Evolutionary conservation across 1,140 invertebrate genomes (phyloP).

Genomic region (Ptiloglossa arizonensis): DNA sequence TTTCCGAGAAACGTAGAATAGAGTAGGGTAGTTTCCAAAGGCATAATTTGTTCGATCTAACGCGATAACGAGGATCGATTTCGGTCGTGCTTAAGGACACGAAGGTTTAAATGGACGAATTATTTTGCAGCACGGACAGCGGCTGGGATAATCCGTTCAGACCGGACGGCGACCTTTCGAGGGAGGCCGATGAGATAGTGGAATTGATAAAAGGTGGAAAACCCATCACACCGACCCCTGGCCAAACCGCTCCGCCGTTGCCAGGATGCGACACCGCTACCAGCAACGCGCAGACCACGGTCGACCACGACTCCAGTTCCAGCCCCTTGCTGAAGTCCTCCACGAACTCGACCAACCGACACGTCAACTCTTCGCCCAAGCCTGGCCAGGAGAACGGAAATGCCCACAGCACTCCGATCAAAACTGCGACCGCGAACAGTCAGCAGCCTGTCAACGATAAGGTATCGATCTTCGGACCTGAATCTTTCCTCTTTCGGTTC

Average conservation of each 20-base stretch:
- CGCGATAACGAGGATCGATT: no score
- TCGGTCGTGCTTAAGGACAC: no score
- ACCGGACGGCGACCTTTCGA: constrained; percentile 95
- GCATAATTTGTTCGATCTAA: no score
- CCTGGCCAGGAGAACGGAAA: constrained; percentile 78
- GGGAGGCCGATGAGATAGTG: constrained; percentile 97
- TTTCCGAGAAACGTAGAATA: no score
- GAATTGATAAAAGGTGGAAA: constrained; percentile 95
- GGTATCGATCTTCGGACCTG: constrained; percentile 50
- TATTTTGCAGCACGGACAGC: constrained; percentile 91
- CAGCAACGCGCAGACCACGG: constrained; percentile 45
- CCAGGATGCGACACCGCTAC: constrained; percentile 73
- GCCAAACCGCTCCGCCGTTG: constrained; percentile 78
- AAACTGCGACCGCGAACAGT: constrained; percentile 65
- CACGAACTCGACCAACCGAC: constrained; percentile 73
- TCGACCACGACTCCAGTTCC: constrained; percentile 75
- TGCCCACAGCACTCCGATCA: constrained; percentile 78
- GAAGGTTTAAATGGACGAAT: constrained; percentile 6
- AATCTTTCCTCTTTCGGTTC: neutral
- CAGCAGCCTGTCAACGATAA: constrained; percentile 78
- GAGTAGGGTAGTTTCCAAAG: no score
- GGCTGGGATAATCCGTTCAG: constrained; percentile 98
- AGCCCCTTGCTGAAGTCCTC: constrained; percentile 73
- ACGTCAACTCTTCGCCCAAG: constrained; percentile 67
- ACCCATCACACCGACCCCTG: constrained; percentile 88